phyloP scores from a whole-genome alignment of 2,797 vertebrate species.

The Peromyscus melanophrys region DNA sequence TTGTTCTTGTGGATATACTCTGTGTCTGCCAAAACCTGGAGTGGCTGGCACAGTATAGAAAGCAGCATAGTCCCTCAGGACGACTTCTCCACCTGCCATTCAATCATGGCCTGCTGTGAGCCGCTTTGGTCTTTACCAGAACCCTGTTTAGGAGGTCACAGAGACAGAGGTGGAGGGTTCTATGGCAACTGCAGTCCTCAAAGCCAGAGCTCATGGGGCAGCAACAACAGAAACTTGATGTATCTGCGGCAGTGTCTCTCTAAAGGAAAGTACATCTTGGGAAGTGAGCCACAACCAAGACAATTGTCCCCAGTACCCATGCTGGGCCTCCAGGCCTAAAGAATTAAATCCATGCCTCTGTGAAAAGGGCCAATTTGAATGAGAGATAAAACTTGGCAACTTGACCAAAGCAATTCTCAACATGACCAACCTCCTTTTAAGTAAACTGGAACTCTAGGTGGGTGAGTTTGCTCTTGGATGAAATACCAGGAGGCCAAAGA shows the following conservation, averaged over 20 bases:
- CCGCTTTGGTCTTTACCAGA: not conserved
- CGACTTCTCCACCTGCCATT: not conserved
- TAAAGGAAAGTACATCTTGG: not conserved
- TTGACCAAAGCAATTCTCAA: slow-evolving; percentile 45
- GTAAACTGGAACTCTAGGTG: not conserved
- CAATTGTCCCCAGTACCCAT: not conserved
- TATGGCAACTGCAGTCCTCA: not conserved
- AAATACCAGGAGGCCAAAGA: slow-evolving; percentile 26
- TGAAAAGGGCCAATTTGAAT: not conserved
- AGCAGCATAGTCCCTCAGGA: not conserved
- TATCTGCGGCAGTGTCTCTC: not conserved
- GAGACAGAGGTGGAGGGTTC: not conserved
- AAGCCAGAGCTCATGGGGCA: not conserved
- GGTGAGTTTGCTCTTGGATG: slow-evolving; percentile 65
- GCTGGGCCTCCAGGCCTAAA: not conserved
- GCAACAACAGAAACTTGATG: not conserved
- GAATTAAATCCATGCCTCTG: not conserved
- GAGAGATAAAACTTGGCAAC: slow-evolving; percentile 46
- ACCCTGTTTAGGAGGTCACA: not conserved
- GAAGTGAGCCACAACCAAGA: not conserved
- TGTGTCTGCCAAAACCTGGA: not conserved
- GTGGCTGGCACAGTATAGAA: not conserved
- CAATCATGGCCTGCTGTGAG: not conserved
- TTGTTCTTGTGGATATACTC: not conserved
- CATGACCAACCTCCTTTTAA: slow-evolving; percentile 43